Percentiles rank a stretch among this genome's conserved stretches.
phyloP scores from a whole-genome alignment of 37 sponge, comb jelly and placozoan genomes.

The Beroe forskalii region DNA sequence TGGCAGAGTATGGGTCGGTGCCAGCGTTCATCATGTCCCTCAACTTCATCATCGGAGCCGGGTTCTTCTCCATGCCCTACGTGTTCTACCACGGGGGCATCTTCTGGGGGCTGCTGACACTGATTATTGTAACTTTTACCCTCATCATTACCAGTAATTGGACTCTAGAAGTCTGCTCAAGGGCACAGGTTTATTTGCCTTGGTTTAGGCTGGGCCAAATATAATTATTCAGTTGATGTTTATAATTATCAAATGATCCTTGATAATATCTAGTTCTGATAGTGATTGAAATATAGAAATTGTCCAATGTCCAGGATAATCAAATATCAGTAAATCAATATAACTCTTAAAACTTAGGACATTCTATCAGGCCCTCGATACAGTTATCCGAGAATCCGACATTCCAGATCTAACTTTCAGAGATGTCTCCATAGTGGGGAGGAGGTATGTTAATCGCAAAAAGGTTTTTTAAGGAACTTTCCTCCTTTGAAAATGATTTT shows the following conservation, averaged over 20 bases:
- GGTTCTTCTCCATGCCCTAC: conserved; percentile 65
- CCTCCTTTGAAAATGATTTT: not conserved
- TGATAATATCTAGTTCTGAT: too few species aligned
- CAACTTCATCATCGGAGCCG: conserved; percentile 65
- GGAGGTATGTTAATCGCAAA: not conserved
- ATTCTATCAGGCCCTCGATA: conserved; percentile 58
- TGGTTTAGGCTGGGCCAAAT: too few species aligned
- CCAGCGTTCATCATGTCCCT: conserved; percentile 62
- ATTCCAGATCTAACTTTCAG: conserved; percentile 42
- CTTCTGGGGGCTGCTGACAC: conserved; percentile 25
- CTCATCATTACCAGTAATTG: conserved; percentile 49
- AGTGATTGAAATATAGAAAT: too few species aligned
- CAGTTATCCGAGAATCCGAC: conserved; percentile 59
- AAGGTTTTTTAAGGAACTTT: not conserved
- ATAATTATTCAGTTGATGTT: too few species aligned
- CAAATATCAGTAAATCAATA: too few species aligned
- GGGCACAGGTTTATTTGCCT: conserved; percentile 60
- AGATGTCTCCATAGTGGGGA: conserved; percentile 46
- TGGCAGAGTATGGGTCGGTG: conserved; percentile 12
- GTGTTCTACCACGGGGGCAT: conserved; percentile 65
- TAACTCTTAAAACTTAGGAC: too few species aligned
- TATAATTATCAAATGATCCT: too few species aligned
- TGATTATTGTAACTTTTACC: conserved; percentile 37
- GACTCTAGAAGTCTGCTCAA: conserved; percentile 43
- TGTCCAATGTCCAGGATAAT: too few species aligned